These are phyloP conservation scores for Anoplius nigerrimus DNA, from an alignment of 2,888 invertebrate species.

Conservation along the genomic window DNA sequence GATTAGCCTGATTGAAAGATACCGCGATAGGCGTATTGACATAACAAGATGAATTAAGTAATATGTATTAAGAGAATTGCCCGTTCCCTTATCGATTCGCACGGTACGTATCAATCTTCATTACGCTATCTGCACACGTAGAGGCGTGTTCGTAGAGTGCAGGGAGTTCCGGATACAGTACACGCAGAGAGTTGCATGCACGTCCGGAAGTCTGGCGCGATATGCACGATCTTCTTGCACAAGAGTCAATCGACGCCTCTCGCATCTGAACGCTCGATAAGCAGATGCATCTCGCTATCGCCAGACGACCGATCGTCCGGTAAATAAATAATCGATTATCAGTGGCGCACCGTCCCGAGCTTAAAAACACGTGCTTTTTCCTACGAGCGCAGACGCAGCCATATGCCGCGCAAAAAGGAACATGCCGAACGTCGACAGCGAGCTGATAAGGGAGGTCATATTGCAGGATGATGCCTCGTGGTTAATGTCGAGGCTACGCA, in stretches of 20 bases:
- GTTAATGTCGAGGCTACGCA: constrained; percentile 55
- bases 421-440: constrained; percentile 22
- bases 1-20: too few relatives aligned
- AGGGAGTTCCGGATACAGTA: too few relatives aligned
- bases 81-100: too few relatives aligned
- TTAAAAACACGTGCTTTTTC: constrained; percentile 32
- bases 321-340: constrained; percentile 20
- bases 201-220: neutral
- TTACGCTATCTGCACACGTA: too few relatives aligned
- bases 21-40: neutral
- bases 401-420: constrained; percentile 32
- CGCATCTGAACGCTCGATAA: neutral
- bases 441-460: constrained; percentile 61
- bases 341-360: neutral
- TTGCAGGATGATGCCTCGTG: constrained; percentile 41
- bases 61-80: too few relatives aligned
- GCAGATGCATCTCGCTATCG: constrained; percentile 10
- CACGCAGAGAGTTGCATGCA: too few relatives aligned
- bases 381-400: constrained; percentile 20
- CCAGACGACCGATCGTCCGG: neutral
- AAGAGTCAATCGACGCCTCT: neutral
- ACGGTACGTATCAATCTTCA: too few relatives aligned
- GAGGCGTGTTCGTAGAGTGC: too few relatives aligned
- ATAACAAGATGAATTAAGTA: too few relatives aligned
- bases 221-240: too few relatives aligned